Conservation (phyloP, 2,113 vertebrate genomes). For the Balaenoptera acutorostrata region DNA sequence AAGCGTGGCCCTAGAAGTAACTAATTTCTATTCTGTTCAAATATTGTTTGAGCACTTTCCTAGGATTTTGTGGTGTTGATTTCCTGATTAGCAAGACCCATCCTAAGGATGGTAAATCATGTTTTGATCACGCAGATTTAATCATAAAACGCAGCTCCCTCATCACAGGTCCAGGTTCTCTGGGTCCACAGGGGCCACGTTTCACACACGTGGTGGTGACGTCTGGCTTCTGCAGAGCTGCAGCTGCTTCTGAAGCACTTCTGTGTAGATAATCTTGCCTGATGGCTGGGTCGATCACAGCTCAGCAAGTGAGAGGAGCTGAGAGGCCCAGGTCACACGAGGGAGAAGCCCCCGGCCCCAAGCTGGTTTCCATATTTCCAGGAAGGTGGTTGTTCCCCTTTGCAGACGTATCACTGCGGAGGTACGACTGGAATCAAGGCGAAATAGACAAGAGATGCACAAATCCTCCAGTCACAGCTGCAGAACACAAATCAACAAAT, state of each 20-base stretch:
- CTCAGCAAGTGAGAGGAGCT: neutral
- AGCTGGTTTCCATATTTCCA: neutral
- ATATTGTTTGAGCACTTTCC: neutral
- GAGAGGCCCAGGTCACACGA: neutral
- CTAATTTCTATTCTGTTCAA: neutral
- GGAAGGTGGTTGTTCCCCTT: neutral
- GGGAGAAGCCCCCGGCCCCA: neutral
- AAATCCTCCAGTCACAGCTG: neutral
- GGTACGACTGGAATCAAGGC: neutral
- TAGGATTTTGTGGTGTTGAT: neutral
- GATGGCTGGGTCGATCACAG: rapidly evolving
- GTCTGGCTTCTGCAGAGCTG: neutral
- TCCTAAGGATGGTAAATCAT: neutral
- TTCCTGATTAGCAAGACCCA: neutral
- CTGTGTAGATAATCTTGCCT: no score
- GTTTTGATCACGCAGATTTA: neutral
- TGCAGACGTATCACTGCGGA: no score
- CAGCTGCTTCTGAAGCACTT: no score
- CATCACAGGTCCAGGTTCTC: neutral
- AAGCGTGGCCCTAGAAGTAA: neutral
- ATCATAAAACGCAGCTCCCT: neutral
- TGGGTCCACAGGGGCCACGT: neutral
- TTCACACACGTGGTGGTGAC: rapidly evolving
- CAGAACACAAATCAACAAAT: neutral
- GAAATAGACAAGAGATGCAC: neutral